A percentile compares a stretch with the other conserved stretches of the same genome.
These are phyloP conservation scores for Phoebastria nigripes DNA, from an alignment of 2,797 vertebrate species.

Conservation along the genomic window DNA sequence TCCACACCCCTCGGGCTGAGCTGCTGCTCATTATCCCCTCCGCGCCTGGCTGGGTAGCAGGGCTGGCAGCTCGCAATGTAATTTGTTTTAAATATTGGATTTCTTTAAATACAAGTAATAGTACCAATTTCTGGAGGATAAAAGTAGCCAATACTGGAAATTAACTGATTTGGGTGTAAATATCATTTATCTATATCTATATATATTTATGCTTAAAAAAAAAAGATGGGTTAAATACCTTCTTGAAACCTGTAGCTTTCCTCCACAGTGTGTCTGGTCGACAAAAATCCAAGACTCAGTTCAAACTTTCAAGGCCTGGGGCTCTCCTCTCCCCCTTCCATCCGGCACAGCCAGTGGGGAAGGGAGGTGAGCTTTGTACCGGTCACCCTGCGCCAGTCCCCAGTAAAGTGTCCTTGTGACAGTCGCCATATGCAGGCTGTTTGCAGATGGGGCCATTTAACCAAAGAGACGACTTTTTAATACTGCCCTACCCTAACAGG, in stretches of 20 bases:
- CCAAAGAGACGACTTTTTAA: not conserved
- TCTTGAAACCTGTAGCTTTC: slow-evolving; percentile 1
- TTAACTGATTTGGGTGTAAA: slow-evolving; percentile 43
- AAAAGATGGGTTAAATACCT: not conserved
- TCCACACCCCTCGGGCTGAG: not conserved
- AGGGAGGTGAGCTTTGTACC: not conserved
- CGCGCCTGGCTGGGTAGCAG: not conserved
- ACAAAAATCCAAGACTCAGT: not conserved
- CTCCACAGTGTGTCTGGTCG: slow-evolving; percentile 34
- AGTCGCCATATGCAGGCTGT: not conserved
- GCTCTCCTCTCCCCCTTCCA: not conserved
- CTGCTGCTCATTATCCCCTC: not conserved
- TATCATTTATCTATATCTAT: slow-evolving; percentile 7
- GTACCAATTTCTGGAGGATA: slow-evolving; percentile 21
- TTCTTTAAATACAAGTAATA: slow-evolving; percentile 46
- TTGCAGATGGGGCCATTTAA: not conserved
- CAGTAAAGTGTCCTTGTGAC: not conserved
- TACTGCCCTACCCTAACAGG: not conserved
- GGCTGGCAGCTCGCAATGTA: not conserved
- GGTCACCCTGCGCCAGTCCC: not conserved
- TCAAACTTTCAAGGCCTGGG: not conserved
- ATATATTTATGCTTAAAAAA: slow-evolving; percentile 20
- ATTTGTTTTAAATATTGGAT: not conserved
- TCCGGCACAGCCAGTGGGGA: slow-evolving; percentile 44
- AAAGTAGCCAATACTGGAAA: slow-evolving; percentile 39